A percentile compares a stretch with the other conserved stretches of the same genome.
Conservation (phyloP, 2,113 vertebrate species). For the Malurus cyaneus region DNA sequence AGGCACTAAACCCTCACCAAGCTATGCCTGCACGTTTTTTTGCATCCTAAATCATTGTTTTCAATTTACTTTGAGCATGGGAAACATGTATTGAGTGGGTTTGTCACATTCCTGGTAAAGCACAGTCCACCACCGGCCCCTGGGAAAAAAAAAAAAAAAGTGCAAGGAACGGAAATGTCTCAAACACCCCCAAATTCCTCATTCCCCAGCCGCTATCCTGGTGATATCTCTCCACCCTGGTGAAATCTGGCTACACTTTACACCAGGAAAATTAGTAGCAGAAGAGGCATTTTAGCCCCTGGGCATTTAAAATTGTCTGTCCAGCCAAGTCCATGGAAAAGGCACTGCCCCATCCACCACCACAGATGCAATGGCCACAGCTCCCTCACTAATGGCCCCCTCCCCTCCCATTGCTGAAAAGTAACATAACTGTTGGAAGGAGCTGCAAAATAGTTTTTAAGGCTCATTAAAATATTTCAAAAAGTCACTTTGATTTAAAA, state of each 20-base stretch:
- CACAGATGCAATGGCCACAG: not conserved
- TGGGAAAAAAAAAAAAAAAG: not conserved
- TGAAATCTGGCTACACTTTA: not conserved
- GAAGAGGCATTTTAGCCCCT: not conserved
- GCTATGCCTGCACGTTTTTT: not conserved
- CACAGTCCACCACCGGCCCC: not conserved
- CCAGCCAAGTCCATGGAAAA: not conserved
- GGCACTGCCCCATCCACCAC: not conserved
- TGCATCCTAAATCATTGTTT: not conserved
- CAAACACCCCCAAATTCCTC: not conserved
- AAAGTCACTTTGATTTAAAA: constrained; percentile 57
- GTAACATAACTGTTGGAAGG: constrained; percentile 17
- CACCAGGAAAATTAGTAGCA: not conserved
- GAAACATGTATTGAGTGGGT: not conserved
- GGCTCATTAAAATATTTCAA: constrained; percentile 55
- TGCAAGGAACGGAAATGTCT: not conserved
- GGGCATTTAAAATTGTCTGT: not conserved
- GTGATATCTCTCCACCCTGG: not conserved
- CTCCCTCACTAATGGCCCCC: not conserved
- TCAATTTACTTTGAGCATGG: not conserved
- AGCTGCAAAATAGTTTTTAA: constrained; percentile 20
- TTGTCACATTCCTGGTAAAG: constrained; percentile 9
- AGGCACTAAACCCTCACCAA: not conserved
- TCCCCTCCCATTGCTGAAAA: not conserved
- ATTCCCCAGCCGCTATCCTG: not conserved